phyloP scores from a whole-genome alignment of 1,140 invertebrate species.

The Macrostomum lignano region DNA sequence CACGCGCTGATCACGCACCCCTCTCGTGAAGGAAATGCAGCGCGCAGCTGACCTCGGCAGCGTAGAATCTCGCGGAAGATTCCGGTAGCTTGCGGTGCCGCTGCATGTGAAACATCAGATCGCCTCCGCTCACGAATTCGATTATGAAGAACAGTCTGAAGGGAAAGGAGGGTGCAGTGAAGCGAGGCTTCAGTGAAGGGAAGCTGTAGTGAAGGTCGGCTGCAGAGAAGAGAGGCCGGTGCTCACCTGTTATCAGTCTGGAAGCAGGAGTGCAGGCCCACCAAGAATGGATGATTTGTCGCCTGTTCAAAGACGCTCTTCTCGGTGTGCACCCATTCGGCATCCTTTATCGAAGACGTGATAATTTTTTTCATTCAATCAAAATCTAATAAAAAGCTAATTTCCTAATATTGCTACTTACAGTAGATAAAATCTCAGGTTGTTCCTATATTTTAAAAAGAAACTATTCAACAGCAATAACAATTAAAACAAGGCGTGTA shows the following conservation, averaged over 20 bases:
- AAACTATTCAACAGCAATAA: too few relatives aligned
- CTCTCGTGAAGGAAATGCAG: constrained; percentile 64
- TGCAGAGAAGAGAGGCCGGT: too few relatives aligned
- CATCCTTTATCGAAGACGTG: constrained; percentile 45
- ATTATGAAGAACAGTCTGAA: constrained; percentile 83
- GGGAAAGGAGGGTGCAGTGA: constrained; percentile 4
- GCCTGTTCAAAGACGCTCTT: constrained; percentile 99
- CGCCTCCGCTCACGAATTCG: constrained; percentile 91
- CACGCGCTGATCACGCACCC: too few relatives aligned
- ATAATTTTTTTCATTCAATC: too few relatives aligned
- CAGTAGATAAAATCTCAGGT: too few relatives aligned
- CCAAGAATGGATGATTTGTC: constrained; percentile 96
- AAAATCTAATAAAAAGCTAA: too few relatives aligned
- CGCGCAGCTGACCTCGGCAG: constrained; percentile 90
- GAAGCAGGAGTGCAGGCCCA: constrained; percentile 95
- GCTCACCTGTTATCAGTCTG: constrained; percentile 40
- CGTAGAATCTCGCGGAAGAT: constrained; percentile 78
- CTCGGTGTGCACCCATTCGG: constrained; percentile 99
- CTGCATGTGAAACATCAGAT: constrained; percentile 99
- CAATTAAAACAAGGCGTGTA: too few relatives aligned
- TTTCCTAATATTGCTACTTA: too few relatives aligned
- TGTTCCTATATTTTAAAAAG: too few relatives aligned
- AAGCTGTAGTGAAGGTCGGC: constrained; percentile 14
- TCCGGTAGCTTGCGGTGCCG: constrained; percentile 66
- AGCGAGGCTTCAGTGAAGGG: neutral